Base-by-base conservation (phyloP, 2,113 vertebrate genomes). In the Callipepla californica region DNA sequence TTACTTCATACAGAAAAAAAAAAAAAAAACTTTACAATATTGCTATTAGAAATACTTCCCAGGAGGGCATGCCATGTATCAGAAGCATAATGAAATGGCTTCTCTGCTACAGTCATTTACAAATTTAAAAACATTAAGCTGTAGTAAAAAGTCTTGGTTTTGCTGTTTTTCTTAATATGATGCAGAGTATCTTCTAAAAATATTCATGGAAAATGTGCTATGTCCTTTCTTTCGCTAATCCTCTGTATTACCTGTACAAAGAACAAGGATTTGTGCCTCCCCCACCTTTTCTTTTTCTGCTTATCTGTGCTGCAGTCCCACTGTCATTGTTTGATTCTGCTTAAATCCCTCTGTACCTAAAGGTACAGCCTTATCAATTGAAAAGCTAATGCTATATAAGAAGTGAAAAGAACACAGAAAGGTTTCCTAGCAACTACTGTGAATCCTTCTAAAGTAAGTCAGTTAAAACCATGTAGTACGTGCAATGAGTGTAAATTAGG, bases 401-500 rank as follows among this genome's bases (percentile, higher is more conserved):
- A 97, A 97, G 89, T 91, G 92, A 97, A 96, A 97, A 97, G 97
- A 97, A 97, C 97, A 97, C 93, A 97, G 97, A 96, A 97, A 97
- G 91, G 96, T 98, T 97, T 97, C 97, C 97, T 97, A 98, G 97
- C 94, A 98, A 97, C 97, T 97, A 96, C 95, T 95, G 94, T 96
- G 93, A 97, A 97, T 97, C 93, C 85, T 94, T 97, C 95, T 94
- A 96, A 97, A 97, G 96, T 90, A 86, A 98, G 96, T 97, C 96
- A 93, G 94, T 98, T 98, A 97, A 98, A 98, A 94, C 95, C 91
- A 63, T 85, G 86, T 45, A 85, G 93, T 96, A 96, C 90, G 89
- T 97, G 97, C 93, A 70, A 66, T 10, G 97, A 85, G 95, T 98
- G 85, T 95, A 96, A 97, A 98, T 94, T 42, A 96, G 91, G 74